Evolutionary conservation across 2,113 vertebrate genomes (phyloP).

Genomic region (Helogale parvula): DNA sequence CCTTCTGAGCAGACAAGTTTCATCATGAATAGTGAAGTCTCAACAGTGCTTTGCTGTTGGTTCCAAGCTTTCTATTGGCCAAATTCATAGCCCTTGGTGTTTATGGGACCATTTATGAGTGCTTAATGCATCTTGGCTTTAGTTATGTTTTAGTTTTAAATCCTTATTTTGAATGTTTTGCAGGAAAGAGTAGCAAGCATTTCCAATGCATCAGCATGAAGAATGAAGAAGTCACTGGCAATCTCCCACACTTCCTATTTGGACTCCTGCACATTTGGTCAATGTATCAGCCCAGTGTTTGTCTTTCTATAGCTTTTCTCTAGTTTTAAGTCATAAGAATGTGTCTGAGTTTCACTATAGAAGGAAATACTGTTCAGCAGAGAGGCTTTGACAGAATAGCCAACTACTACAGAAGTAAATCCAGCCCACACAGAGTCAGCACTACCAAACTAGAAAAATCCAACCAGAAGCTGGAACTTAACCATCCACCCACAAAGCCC

Average conservation of each 20-base stretch:
- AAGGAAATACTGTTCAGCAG: background rate
- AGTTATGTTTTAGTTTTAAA: background rate
- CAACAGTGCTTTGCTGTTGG: background rate
- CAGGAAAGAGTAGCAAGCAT: background rate
- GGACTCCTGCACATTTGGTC: background rate
- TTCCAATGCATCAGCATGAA: background rate
- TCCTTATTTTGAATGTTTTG: background rate
- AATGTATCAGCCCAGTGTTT: too few relatives aligned
- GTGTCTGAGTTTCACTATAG: background rate
- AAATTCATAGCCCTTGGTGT: background rate
- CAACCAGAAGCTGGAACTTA: too few relatives aligned
- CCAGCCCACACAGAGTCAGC: background rate
- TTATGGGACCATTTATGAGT: background rate
- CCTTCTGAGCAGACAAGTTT: background rate
- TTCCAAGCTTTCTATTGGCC: too few relatives aligned
- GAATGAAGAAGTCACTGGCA: background rate
- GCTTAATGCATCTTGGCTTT: accelerated
- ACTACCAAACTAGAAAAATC: too few relatives aligned
- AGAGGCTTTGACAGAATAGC: background rate
- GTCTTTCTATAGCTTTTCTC: background rate
- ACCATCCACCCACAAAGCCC: background rate
- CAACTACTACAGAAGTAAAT: background rate
- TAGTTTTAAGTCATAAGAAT: background rate
- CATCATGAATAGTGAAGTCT: background rate
- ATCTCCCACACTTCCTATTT: background rate